A percentile compares a stretch with the other conserved stretches of the same genome.
Evolutionary conservation across 2,113 vertebrate genomes (phyloP).

Genomic region (Xenopus laevis): DNA sequence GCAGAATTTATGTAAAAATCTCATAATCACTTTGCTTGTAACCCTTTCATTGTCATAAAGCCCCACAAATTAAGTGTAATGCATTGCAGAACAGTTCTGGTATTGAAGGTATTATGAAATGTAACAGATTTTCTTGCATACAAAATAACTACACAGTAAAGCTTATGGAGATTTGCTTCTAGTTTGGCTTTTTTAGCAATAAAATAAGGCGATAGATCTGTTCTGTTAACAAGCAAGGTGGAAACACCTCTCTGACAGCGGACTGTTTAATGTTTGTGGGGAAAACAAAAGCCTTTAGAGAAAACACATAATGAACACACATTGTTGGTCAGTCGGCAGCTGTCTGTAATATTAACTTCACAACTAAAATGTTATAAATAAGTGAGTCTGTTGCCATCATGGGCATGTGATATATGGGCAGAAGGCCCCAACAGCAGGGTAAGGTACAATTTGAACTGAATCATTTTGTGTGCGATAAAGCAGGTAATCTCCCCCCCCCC

Average conservation of each 20-base stretch:
- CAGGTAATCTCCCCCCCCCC: too few species aligned
- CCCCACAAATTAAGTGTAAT: not conserved
- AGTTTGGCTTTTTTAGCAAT: too few species aligned
- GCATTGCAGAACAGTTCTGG: not conserved
- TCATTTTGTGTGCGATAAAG: too few species aligned
- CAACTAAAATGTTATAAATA: not conserved
- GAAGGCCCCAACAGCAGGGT: not conserved
- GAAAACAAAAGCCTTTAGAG: not conserved
- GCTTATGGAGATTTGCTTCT: not conserved
- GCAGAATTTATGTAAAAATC: too few species aligned
- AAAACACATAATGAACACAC: not conserved
- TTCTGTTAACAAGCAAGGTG: not conserved
- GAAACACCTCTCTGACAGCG: not conserved
- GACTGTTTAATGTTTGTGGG: not conserved
- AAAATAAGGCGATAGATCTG: not conserved
- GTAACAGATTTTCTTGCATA: not conserved
- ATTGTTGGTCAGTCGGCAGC: not conserved
- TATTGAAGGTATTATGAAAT: not conserved
- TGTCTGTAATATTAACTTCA: not conserved
- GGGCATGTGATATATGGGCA: not conserved
- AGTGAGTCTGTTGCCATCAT: not conserved
- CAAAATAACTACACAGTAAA: not conserved
- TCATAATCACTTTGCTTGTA: not conserved
- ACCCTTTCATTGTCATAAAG: not conserved
- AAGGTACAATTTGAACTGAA: too few species aligned